Evolutionary conservation across 2,888 invertebrate species (phyloP), one percentile per base, ranked within the genome.

Genomic region (Zygogramma bicolorata): DNA sequence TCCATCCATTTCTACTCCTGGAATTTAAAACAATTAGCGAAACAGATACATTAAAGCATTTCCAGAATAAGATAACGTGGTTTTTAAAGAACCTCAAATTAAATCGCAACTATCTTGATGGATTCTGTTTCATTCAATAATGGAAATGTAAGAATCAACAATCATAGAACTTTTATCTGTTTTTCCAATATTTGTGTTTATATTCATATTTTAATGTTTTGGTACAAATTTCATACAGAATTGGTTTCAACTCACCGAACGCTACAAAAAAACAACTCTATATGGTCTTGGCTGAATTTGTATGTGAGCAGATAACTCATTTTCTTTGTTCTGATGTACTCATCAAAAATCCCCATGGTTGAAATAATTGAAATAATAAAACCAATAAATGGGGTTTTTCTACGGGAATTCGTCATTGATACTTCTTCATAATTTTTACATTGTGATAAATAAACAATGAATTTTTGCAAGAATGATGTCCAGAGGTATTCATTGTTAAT

Each of bases 261-360:
- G 20, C 67, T 57, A 60, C 68, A 77, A 78, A 81, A 68, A 78
- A 77, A 61, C 40, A 79, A 42, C 65, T 79, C 80, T 25, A 81
- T 46, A 46, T 79, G 76, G 67, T 79, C 77, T 60, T 79, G 80
- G 40, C 71, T 76, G 8, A 79, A 22, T 42, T 80, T 80, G 49
- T 78, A 79, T 20, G 72, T 70, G 15, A 75, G 68, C 22, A 79
- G n/a, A 67, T 77, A 80, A 31, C 65, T 46, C n/a, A 65, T 31
- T 7, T 60, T 65, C 8, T 53, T 25, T 15, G 34, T 68, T 18
- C 13, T 46, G 3, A 72, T 59, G 42, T 27, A 59, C 1, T 68
- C 65, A 46, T 72, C 59, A 65, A 62, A 69, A 31, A 72, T 58
- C 1, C 68, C 68, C n/a, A 57, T 18, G 25, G 62, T 49, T 0